phyloP scores from a whole-genome alignment of 2,797 vertebrate species.

The Gastrophryne carolinensis region DNA sequence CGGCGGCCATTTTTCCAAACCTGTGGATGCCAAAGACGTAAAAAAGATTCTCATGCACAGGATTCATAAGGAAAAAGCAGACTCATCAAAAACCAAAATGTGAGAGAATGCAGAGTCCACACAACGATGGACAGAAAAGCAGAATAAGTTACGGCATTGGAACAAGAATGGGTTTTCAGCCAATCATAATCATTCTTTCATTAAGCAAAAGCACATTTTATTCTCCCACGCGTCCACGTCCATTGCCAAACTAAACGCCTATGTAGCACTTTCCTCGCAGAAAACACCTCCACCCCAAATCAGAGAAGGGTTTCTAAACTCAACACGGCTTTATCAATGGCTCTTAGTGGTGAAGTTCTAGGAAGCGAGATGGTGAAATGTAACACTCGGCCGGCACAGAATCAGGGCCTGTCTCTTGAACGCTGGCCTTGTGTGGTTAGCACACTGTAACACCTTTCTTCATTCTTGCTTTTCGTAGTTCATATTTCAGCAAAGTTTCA shows the following conservation, averaged over 20 bases:
- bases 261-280: neutral
- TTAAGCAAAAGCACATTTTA: neutral
- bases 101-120: constrained; percentile 2
- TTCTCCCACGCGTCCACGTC: neutral
- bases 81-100: constrained; percentile 7
- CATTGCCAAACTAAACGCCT: neutral
- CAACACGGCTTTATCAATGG: constrained; percentile 11
- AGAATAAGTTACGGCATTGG: constrained; percentile 6
- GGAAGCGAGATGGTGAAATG: neutral
- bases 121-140: neutral
- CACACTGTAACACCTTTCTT: too few relatives aligned
- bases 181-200: neutral
- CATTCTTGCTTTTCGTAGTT: neutral
- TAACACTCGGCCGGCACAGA: neutral
- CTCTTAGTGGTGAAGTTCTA: constrained; percentile 10
- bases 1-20: constrained; percentile 31
- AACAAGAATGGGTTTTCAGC: neutral
- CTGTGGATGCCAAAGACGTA: constrained; percentile 22
- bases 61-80: neutral
- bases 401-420: neutral
- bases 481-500: neutral
- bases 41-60: constrained; percentile 15
- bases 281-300: neutral
- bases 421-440: neutral
- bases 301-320: neutral